Base-by-base conservation (phyloP, 2,888 invertebrate species). In the Chirona hameri region DNA sequence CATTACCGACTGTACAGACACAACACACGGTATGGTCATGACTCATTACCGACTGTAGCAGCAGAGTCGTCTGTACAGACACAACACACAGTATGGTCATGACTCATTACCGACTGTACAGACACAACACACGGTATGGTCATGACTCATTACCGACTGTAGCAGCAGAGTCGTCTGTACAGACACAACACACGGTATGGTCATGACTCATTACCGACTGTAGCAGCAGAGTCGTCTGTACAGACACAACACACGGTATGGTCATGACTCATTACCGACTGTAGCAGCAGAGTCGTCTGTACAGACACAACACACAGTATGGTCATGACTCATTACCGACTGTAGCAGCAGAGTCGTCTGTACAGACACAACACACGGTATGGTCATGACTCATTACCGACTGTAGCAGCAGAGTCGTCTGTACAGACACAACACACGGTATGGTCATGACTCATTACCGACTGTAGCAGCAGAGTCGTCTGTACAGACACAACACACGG, bases 401-500 rank as follows among this genome's bases (percentile, higher is more conserved):
- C 69, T 82, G 57, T n/a, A 65, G 79, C 81, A 48, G 27, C 31
- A 24, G 57, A n/a, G 60, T 69, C 52, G 39, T 82, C 60, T 31
- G 69, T 12, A 39, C 39, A 39, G 39, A 39, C 39, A 39, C 4
- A 39, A 7, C 39, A n/a, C n/a, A n/a, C n/a, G n/a, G n/a, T n/a
- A n/a, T n/a, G n/a, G 18, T 79, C 69, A 18, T 27, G 81, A 9
- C 69, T 52, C 27, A 57, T n/a, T 18, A 52, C 52, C 5, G 31
- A 79, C 69, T 82, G 57, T n/a, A 65, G 79, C 81, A 48, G 27
- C 31, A 24, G 57, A n/a, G 60, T 69, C 52, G 39, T 82, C 60
- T 31, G 69, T 12, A 39, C 39, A 39, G 39, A 39, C 39, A 39
- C 4, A 39, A 7, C 39, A n/a, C n/a, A n/a, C n/a, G n/a, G n/a